Base-by-base conservation (phyloP, 1,140 invertebrate genomes). In the Galleria mellonella region DNA sequence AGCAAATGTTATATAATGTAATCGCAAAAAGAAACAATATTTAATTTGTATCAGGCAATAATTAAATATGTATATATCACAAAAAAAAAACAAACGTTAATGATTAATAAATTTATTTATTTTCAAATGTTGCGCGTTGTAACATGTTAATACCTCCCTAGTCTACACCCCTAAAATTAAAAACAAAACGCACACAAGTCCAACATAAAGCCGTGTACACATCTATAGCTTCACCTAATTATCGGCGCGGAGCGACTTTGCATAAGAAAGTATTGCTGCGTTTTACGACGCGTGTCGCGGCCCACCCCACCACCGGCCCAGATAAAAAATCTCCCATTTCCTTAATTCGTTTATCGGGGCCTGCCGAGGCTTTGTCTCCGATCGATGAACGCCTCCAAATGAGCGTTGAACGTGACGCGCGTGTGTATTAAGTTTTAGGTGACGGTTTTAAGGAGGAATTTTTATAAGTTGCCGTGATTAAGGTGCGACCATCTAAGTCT, bases 321-420 rank as follows among this genome's bases (percentile, higher is more conserved):
- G 81, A 84, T 82, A 84, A 84, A 84, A 84, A 84, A 82, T 84
- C 81, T 84, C 75, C 77, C 77, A 79, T 82, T 82, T 84, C 81
- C 81, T 79, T 84, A 84, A 84, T 84, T 84, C 77, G 81, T 84
- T 84, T 84, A 82, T 84, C 77, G 81, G 77, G 68, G 65, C 66
- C 62, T 65, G 72, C 49, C 62, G 68, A 71, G 71, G 77, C 81
- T 82, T 84, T 84, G 81, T 84, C 81, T 82, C 69, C 77, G 81
- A 84, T 84, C 81, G 81, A 84, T 84, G 81, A 67, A 71, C 59
- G 70, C 62, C 62, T 64, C 65, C 66, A 82, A 83, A 83, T 83
- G 79, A 83, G 79, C 67, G 72, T 44, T 55, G 56, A 62, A 83
- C 79, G 79, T 83, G 79, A 81, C 65, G 67, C 67, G 79, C 61